Evolutionary conservation across 2,888 invertebrate species (phyloP).

Genomic region (Amiota minor): DNA sequence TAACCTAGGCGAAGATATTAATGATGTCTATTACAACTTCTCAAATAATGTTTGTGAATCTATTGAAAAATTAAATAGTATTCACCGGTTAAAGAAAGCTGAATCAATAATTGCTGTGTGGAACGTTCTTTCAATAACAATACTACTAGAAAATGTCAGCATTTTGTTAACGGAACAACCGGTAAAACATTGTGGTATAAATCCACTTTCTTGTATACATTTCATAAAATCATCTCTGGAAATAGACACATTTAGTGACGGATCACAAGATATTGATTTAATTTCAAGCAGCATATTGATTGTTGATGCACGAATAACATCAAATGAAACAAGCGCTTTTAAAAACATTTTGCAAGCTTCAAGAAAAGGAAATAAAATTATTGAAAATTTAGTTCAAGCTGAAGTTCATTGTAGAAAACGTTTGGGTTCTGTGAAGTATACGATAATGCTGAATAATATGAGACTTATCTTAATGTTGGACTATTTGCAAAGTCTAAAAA

Average conservation of each 20-base stretch:
- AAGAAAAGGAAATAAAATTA: slow-evolving; percentile 73
- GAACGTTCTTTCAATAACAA: slow-evolving; percentile 84
- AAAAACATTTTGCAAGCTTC: slow-evolving; percentile 89
- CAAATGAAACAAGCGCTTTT: slow-evolving; percentile 80
- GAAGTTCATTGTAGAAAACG: slow-evolving; percentile 84
- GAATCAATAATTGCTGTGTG: slow-evolving; percentile 76
- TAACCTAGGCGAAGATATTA: slow-evolving; percentile 90
- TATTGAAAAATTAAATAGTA: slow-evolving; percentile 64
- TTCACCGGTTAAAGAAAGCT: slow-evolving; percentile 54
- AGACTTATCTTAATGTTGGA: slow-evolving; percentile 93
- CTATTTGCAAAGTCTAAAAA: slow-evolving; percentile 90
- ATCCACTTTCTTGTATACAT: slow-evolving; percentile 87
- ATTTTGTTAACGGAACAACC: slow-evolving; percentile 74
- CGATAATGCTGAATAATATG: slow-evolving; percentile 94
- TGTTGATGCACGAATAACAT: slow-evolving; percentile 64
- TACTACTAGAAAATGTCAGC: slow-evolving; percentile 90
- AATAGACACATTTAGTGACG: slow-evolving; percentile 89
- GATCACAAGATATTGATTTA: slow-evolving; percentile 91
- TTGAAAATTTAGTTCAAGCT: slow-evolving; percentile 78
- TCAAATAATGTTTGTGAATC: slow-evolving; percentile 63
- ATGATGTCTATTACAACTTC: slow-evolving; percentile 76
- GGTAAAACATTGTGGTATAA: slow-evolving; percentile 43
- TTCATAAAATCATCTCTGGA: slow-evolving; percentile 92
- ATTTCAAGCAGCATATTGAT: slow-evolving; percentile 84
- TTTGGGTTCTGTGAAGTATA: slow-evolving; percentile 83